phyloP scores from a whole-genome alignment of 2,888 invertebrate species.

The Odontothrips loti region DNA sequence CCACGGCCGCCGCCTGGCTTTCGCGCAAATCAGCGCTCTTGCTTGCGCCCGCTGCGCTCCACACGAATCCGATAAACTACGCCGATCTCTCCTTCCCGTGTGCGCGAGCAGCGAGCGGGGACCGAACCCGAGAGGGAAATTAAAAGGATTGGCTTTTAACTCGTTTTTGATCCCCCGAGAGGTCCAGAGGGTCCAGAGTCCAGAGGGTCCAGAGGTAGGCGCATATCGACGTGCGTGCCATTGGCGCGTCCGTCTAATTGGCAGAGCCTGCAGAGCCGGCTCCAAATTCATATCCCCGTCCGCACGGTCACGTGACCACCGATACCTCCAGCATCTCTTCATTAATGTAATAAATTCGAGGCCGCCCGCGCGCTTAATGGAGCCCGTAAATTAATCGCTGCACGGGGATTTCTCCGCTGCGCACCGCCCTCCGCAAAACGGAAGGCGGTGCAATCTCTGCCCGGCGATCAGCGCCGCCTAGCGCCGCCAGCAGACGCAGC shows the following conservation, averaged over 20 bases:
- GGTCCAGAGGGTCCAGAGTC: too few relatives aligned
- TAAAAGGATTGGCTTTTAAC: not conserved
- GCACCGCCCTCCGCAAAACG: too few relatives aligned
- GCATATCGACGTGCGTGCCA: not conserved
- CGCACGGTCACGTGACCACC: not conserved
- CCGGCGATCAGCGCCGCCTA: too few relatives aligned
- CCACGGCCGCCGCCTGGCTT: not conserved
- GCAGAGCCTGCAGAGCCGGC: not conserved
- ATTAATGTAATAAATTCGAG: slow-evolving; percentile 10
- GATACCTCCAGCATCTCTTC: not conserved
- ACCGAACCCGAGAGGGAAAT: not conserved
- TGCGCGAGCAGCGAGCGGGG: too few relatives aligned
- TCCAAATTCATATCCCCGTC: not conserved
- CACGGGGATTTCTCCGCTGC: too few relatives aligned
- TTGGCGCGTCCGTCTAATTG: not conserved
- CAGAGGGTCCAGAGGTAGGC: too few relatives aligned
- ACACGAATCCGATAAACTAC: too few relatives aligned
- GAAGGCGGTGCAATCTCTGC: too few relatives aligned
- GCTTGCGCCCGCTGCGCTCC: too few relatives aligned
- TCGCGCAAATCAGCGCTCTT: not conserved
- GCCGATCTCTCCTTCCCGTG: too few relatives aligned
- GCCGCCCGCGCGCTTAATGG: not conserved
- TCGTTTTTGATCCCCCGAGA: too few relatives aligned
- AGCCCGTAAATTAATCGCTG: not conserved
- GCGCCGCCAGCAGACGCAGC: too few relatives aligned